Conservation (phyloP, 2,888 invertebrate species). For the Sthenelais limicola region DNA sequence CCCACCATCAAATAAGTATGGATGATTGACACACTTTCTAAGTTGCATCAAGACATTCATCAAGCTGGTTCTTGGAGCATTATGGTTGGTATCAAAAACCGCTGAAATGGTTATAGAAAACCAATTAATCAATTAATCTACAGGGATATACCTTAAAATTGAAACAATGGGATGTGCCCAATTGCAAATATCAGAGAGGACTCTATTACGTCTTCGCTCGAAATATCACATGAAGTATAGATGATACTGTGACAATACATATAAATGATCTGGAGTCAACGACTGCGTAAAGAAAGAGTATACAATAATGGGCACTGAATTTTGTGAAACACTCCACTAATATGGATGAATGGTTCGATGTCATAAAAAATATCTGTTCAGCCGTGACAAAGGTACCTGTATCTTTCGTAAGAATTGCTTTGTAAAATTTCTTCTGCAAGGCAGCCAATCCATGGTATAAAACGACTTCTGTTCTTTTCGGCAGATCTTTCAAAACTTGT, state of each 20-base stretch:
- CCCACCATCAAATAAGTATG: constrained; percentile 73
- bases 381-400: constrained; percentile 63
- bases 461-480: constrained; percentile 69
- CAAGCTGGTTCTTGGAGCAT: constrained; percentile 55
- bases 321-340: too few species aligned
- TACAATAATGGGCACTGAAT: too few species aligned
- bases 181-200: too few species aligned
- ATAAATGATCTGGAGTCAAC: too few species aligned
- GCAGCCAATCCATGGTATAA: constrained; percentile 71
- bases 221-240: too few species aligned
- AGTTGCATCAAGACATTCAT: constrained; percentile 73
- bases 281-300: too few species aligned
- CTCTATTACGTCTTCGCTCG: too few species aligned
- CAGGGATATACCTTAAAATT: too few species aligned
- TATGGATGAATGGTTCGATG: too few species aligned
- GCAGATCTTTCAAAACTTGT: constrained; percentile 68
- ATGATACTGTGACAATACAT: too few species aligned
- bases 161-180: too few species aligned
- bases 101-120: constrained; percentile 53
- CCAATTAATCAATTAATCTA: background rate
- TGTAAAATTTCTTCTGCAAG: constrained; percentile 72
- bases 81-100: constrained; percentile 57
- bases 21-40: constrained; percentile 73
- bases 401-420: constrained; percentile 71
- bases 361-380: too few species aligned